Evolutionary conservation across 2,888 invertebrate species (phyloP).

Genomic region (Drosophila paramelanica): DNA sequence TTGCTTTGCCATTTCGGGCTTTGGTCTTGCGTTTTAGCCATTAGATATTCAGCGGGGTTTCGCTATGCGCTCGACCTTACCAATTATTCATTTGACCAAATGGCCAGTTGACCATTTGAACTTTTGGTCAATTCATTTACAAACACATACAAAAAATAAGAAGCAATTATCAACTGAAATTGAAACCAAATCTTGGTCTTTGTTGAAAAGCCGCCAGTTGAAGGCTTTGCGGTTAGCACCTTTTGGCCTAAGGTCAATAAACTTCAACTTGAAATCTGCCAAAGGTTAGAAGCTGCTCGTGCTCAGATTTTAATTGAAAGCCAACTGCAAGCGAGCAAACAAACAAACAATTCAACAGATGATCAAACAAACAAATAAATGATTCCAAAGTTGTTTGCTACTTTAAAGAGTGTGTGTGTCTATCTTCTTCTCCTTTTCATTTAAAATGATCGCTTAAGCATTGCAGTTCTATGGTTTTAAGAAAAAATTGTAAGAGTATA

Average conservation of each 20-base stretch:
- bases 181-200: conserved; percentile 37
- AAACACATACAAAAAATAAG: neutral
- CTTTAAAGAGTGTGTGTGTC: conserved; percentile 26
- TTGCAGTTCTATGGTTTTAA: neutral
- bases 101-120: conserved; percentile 51
- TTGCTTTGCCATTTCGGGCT: conserved; percentile 21
- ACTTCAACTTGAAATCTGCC: conserved; percentile 69
- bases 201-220: conserved; percentile 36
- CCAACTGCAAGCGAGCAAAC: conserved; percentile 24
- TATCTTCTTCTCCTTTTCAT: conserved; percentile 1
- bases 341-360: conserved; percentile 16
- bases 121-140: conserved; percentile 52
- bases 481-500: no score
- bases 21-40: conserved; percentile 21
- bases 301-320: conserved; percentile 57
- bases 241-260: conserved; percentile 71
- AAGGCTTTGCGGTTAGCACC: conserved; percentile 52
- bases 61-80: conserved; percentile 30
- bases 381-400: conserved; percentile 40
- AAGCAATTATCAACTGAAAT: conserved; percentile 44
- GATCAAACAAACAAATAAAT: conserved; percentile 37
- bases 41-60: conserved; percentile 23
- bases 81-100: conserved; percentile 33
- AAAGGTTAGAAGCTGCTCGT: conserved; percentile 50
- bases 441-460: neutral